phyloP scores from a whole-genome alignment of 2,888 invertebrate genomes.

The Rhamphomyia laevipes region DNA sequence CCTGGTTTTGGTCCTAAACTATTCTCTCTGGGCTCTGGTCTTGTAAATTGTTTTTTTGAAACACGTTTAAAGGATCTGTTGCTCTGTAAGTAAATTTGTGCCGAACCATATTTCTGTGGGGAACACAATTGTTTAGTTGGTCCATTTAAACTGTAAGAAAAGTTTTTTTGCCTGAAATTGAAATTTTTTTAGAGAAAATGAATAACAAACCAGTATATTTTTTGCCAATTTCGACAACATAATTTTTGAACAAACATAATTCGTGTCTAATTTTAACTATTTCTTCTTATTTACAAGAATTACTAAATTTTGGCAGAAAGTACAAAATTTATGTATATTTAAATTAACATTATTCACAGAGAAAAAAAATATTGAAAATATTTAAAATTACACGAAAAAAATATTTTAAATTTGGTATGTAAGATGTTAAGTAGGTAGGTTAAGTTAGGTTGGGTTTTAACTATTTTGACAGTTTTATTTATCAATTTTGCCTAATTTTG shows the following conservation, averaged over 20 bases:
- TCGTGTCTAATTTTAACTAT: neutral
- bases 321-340: too few relatives aligned
- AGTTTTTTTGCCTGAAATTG: neutral
- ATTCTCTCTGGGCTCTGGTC: neutral
- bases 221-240: conserved; percentile 1
- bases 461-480: too few relatives aligned
- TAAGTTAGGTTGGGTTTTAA: too few relatives aligned
- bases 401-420: too few relatives aligned
- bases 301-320: too few relatives aligned
- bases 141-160: neutral
- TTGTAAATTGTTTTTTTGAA: neutral
- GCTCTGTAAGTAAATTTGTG: neutral
- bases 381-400: too few relatives aligned
- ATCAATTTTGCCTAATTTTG: too few relatives aligned
- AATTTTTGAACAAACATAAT: conserved; percentile 4
- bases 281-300: too few relatives aligned
- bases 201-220: neutral
- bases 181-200: neutral
- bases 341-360: too few relatives aligned
- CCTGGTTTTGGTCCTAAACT: neutral
- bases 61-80: neutral
- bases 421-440: too few relatives aligned
- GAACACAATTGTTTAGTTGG: neutral
- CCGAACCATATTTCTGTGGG: neutral
- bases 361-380: too few relatives aligned